A percentile compares a stretch with the other conserved stretches of the same genome.
Evolutionary conservation across 2,888 invertebrate species (phyloP).

Genomic region (Altica lythri): DNA sequence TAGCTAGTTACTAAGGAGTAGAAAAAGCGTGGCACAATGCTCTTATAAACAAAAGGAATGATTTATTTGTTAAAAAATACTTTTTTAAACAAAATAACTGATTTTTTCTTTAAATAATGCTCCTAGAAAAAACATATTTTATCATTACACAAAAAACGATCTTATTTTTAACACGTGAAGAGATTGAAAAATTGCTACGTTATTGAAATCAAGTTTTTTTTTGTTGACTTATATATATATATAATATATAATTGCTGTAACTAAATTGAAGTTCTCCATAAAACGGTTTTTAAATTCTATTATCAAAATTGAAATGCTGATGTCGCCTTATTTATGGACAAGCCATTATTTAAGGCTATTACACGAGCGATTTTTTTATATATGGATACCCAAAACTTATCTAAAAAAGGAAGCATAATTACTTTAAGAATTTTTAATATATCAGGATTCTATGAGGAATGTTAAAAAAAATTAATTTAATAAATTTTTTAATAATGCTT

Average conservation of each 20-base stretch:
- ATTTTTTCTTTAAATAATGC: no score
- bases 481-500: not conserved
- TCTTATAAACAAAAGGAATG: no score
- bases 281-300: constrained; percentile 16
- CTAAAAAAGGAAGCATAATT: constrained; percentile 11
- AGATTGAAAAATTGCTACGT: constrained; percentile 6
- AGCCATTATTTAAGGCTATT: constrained; percentile 9
- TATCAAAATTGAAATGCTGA: constrained; percentile 11
- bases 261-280: constrained; percentile 14
- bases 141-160: no score
- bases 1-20: no score
- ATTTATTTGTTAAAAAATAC: no score
- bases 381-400: constrained; percentile 13
- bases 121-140: no score
- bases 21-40: no score
- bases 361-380: constrained; percentile 8
- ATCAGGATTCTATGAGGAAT: no score
- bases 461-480: no score
- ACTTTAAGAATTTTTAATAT: no score
- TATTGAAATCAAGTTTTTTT: constrained; percentile 11
- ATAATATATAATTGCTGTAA: constrained; percentile 10
- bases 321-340: constrained; percentile 13
- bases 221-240: constrained; percentile 1
- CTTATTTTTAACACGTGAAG: no score
- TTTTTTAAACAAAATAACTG: no score